Conservation (phyloP, 2,797 vertebrate species). For the Clarias fuscus region DNA sequence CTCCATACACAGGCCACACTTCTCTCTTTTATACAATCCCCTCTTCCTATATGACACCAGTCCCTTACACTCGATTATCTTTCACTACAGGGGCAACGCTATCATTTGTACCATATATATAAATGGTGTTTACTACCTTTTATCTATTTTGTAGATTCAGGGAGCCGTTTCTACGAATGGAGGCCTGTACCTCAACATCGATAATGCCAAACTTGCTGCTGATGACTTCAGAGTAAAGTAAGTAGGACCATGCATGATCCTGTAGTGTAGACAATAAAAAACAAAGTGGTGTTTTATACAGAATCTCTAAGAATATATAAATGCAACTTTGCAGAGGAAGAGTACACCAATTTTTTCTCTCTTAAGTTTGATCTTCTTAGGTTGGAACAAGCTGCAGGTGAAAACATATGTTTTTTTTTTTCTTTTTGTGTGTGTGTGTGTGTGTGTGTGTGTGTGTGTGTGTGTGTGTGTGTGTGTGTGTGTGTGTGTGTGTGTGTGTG, state of each 20-base stretch:
- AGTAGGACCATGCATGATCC: constrained; percentile 42
- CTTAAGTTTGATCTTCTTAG: background rate
- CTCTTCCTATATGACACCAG: background rate
- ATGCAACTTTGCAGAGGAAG: background rate
- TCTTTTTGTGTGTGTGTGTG: too few relatives aligned
- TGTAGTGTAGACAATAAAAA: background rate
- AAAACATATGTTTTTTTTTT: constrained; percentile 7
- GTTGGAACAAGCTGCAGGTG: background rate
- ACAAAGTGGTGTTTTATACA: background rate
- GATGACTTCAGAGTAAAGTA: constrained; percentile 79
- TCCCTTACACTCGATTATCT: too few relatives aligned
- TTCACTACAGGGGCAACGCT: background rate
- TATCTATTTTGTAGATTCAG: constrained; percentile 62
- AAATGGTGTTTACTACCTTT: background rate
- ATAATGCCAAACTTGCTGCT: constrained; percentile 71
- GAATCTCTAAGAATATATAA: background rate
- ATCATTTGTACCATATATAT: too few relatives aligned
- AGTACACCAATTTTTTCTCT: background rate
- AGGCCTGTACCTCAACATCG: constrained; percentile 68
- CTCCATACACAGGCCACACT: too few relatives aligned
- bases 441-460: too few relatives aligned
- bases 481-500: too few relatives aligned
- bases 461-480: too few relatives aligned
- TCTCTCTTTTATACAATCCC: background rate
- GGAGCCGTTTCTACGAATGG: constrained; percentile 63